phyloP scores from a whole-genome alignment of 2,797 vertebrate genomes.

The Halcyon leucocephala region DNA sequence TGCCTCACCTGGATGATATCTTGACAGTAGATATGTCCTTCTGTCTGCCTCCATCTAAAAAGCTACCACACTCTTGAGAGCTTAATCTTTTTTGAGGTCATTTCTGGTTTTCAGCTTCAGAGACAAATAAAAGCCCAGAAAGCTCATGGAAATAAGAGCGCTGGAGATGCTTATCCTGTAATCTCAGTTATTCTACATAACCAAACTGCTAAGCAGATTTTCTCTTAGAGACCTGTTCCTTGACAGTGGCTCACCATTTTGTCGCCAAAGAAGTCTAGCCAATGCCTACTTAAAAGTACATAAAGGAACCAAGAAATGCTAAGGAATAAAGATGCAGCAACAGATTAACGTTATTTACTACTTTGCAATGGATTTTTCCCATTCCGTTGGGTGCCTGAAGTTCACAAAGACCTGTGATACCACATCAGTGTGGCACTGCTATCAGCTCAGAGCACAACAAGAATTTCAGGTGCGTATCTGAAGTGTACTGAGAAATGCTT shows the following conservation, averaged over 20 bases:
- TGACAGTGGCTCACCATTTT: neutral
- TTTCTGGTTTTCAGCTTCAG: neutral
- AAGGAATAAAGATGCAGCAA: too few relatives aligned
- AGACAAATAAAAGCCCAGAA: neutral
- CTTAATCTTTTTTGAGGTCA: neutral
- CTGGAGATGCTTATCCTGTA: neutral
- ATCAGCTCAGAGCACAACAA: too few relatives aligned
- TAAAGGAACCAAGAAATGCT: too few relatives aligned
- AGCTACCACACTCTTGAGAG: neutral
- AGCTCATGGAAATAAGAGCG: neutral
- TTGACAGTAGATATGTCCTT: neutral
- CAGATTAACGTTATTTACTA: too few relatives aligned
- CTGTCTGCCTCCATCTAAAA: neutral
- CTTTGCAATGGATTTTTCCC: too few relatives aligned
- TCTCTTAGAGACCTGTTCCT: neutral
- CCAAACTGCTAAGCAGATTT: neutral
- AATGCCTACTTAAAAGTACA: neutral
- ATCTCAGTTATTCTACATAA: neutral
- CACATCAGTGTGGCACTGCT: too few relatives aligned
- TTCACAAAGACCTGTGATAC: too few relatives aligned
- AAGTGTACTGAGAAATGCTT: too few relatives aligned
- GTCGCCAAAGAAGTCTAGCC: neutral
- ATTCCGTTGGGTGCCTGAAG: too few relatives aligned
- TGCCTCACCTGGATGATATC: neutral
- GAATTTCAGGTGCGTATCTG: too few relatives aligned